Percentiles rank a stretch among this genome's conserved stretches.
Evolutionary conservation across 2,888 invertebrate species (phyloP).

Genomic region (Papilio demoleus): DNA sequence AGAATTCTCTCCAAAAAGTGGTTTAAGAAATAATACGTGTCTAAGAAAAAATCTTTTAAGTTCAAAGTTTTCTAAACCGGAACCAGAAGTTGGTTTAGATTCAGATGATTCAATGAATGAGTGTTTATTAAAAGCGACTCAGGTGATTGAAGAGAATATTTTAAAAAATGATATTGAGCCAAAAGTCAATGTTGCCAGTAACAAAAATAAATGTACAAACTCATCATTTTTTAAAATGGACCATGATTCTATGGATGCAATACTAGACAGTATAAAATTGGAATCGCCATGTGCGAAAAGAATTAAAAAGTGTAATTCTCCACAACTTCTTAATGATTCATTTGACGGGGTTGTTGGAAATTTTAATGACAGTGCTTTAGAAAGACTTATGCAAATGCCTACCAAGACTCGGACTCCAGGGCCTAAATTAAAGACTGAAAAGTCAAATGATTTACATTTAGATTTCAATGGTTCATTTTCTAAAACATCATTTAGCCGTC

Average conservation of each 20-base stretch:
- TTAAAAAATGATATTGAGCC: constrained; percentile 56
- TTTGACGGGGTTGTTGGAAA: constrained; percentile 76
- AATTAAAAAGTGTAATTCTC: constrained; percentile 61
- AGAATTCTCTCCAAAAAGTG: constrained; percentile 70
- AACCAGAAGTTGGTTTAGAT: constrained; percentile 70
- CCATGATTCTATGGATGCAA: constrained; percentile 73
- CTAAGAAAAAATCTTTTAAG: constrained; percentile 74
- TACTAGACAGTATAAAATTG: constrained; percentile 68
- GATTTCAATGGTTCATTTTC: constrained; percentile 65
- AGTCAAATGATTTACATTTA: constrained; percentile 59
- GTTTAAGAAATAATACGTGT: constrained; percentile 62
- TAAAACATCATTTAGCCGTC: constrained; percentile 67
- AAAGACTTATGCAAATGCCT: constrained; percentile 71
- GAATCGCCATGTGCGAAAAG: constrained; percentile 64
- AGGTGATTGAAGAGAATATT: constrained; percentile 75
- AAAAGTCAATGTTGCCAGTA: constrained; percentile 51
- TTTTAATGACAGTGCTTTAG: constrained; percentile 76
- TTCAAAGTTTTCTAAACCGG: constrained; percentile 71
- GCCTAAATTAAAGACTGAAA: constrained; percentile 14
- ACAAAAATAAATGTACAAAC: constrained; percentile 45
- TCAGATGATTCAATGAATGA: constrained; percentile 82
- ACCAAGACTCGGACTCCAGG: constrained; percentile 45
- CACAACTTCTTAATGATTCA: constrained; percentile 72
- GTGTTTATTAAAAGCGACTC: constrained; percentile 75
- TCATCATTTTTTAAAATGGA: constrained; percentile 60